Evolutionary conservation across 2,888 invertebrate species (phyloP), one percentile per base, ranked within the genome.

Genomic region (Hirtodrosophila cameraria): DNA sequence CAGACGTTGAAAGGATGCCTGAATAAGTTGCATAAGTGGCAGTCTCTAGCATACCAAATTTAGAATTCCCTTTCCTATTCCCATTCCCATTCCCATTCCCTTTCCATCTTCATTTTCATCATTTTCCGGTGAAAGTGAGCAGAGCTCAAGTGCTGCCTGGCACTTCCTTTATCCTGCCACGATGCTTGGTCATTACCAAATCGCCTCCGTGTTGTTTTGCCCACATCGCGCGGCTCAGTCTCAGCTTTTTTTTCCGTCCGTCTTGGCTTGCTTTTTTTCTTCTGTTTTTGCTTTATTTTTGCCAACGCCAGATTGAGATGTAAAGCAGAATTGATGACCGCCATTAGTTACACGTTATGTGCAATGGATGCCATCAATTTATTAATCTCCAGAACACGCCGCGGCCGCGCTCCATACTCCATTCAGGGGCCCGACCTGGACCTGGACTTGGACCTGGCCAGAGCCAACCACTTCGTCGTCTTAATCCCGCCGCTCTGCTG

Each of bases 361-460:
- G 90, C 91, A 91, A 91, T 91, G 91, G 90, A 90, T 90, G 90
- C 91, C 91, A 91, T 91, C 91, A 91, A 91, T 91, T 91, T 91
- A 91, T 91, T 91, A 90, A 91, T 90, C 90, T 91, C 89, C 89
- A 88, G 88, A 90, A 90, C 90, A 90, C 90, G 90, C 87, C 87
- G 88, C 78, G 80, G 63, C 72, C 53, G 41, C 58, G 42, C 49
- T 58, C 69, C 75, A 78, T 61, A 46, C 53, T 12, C 75, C 69
- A 70, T 70, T 69, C 61, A 74, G 73, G 71, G 72, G 45, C 46
- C 33, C 41, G 42, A 52, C 57, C 67, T 65, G 63, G 63, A n/a
- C n/a, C 63, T 68, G 49, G 57, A 39, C 55, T 49, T 50, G 50
- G 31, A 57, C 38, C 39, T 55, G 65, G 52, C 73, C 55, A 53